Conservation (phyloP, 2,113 vertebrate genomes). For the Copsychus sechellarum region DNA sequence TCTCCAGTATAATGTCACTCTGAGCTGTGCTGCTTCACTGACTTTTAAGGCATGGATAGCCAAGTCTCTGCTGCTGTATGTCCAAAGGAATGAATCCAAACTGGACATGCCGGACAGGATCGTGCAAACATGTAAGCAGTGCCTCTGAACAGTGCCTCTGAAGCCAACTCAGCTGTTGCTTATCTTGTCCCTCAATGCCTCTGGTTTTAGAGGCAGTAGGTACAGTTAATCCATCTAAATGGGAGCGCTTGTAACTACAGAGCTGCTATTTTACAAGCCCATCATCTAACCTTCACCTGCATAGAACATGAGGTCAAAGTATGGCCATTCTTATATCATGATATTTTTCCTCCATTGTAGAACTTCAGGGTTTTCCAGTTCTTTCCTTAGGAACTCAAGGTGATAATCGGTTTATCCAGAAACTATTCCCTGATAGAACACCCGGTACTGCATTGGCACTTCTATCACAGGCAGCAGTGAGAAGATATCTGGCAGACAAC, state of each 20-base stretch:
- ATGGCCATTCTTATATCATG: neutral
- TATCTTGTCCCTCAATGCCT: neutral
- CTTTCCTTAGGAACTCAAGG: neutral
- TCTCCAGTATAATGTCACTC: neutral
- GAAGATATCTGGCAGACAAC: neutral
- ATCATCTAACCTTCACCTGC: neutral
- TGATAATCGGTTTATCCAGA: neutral
- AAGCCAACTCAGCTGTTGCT: slow-evolving; percentile 42
- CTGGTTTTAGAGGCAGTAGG: neutral
- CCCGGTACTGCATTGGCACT: neutral
- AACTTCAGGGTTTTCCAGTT: neutral
- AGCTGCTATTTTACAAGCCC: neutral
- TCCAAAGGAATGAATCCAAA: neutral
- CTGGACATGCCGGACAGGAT: neutral
- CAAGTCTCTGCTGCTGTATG: neutral
- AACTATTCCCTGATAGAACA: neutral
- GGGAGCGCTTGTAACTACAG: neutral
- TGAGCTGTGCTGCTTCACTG: neutral
- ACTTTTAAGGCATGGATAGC: neutral
- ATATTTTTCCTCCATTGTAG: neutral
- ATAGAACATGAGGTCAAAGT: neutral
- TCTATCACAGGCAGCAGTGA: neutral
- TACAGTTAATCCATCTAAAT: slow-evolving; percentile 36
- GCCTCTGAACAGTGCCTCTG: neutral
- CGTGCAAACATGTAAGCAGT: neutral